A percentile compares a stretch with the other conserved stretches of the same genome.
phyloP scores from a whole-genome alignment of 1,140 invertebrate genomes.

The Ceratina japonica region DNA sequence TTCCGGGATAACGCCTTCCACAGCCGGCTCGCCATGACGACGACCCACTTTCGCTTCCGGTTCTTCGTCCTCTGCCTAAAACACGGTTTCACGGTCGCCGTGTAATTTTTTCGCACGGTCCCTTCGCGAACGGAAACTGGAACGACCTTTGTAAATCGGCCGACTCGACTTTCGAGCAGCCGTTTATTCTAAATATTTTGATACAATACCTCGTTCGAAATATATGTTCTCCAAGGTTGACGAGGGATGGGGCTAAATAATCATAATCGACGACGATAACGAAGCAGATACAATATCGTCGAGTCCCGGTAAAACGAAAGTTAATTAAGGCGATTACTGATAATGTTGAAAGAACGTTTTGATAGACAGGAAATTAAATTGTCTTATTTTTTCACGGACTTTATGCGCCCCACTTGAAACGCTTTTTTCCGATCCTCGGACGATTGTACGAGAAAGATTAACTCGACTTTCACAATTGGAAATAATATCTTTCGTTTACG shows the following conservation, averaged over 20 bases:
- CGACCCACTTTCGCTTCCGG: constrained; percentile 8
- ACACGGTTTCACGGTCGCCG: neutral
- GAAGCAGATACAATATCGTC: neutral
- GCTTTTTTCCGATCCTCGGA: neutral
- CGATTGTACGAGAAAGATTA: neutral
- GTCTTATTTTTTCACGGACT: neutral
- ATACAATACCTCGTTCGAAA: neutral
- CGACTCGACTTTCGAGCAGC: too few species aligned
- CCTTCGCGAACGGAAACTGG: neutral
- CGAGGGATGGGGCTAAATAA: too few species aligned
- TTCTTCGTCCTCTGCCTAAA: neutral
- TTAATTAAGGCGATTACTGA: neutral
- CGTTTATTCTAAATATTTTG: neutral
- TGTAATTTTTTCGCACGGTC: neutral
- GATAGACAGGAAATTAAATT: neutral
- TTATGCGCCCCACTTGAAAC: too few species aligned
- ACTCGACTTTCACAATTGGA: neutral
- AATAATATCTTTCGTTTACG: too few species aligned
- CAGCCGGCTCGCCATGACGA: constrained; percentile 67
- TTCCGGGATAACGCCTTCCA: constrained; percentile 79
- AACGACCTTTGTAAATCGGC: too few species aligned
- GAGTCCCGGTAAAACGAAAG: neutral
- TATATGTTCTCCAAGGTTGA: neutral
- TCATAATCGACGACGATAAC: neutral
- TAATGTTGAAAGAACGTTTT: neutral